Conservation (phyloP, 1,140 invertebrate genomes). For the Rhagoletis pomonella region DNA sequence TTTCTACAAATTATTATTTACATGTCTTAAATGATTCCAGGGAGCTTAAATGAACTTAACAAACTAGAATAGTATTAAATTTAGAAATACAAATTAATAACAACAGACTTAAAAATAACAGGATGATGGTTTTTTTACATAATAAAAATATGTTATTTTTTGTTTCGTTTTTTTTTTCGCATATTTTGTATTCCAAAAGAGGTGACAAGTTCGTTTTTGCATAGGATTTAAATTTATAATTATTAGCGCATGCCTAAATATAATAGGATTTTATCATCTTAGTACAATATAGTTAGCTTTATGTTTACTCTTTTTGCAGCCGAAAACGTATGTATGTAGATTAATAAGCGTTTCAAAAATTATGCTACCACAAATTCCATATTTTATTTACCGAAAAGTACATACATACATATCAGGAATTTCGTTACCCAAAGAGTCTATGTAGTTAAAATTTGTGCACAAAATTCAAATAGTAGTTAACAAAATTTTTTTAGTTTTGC, state of each 20-base stretch:
- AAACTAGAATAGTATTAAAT: constrained; percentile 17
- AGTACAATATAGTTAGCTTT: not conserved
- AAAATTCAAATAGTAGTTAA: not conserved
- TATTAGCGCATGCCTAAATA: constrained; percentile 24
- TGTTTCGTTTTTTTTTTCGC: not conserved
- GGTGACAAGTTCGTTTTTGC: not conserved
- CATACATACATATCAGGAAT: constrained; percentile 22
- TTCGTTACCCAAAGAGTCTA: constrained; percentile 5
- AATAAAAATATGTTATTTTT: not conserved
- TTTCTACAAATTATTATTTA: not conserved
- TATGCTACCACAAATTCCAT: not conserved
- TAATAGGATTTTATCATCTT: constrained; percentile 17
- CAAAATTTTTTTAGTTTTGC: not conserved
- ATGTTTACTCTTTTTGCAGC: not conserved
- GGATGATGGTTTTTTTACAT: not conserved
- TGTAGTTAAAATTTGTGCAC: not conserved
- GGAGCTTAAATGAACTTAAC: not conserved
- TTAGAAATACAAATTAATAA: constrained; percentile 49
- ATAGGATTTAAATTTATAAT: constrained; percentile 16
- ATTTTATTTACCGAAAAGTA: not conserved
- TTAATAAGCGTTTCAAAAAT: not conserved
- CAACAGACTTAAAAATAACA: constrained; percentile 40
- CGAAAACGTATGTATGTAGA: not conserved
- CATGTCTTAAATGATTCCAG: not conserved
- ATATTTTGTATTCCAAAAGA: not conserved